Evolutionary conservation across 2,113 vertebrate genomes (phyloP).

Genomic region (Leucopsar rothschildi): DNA sequence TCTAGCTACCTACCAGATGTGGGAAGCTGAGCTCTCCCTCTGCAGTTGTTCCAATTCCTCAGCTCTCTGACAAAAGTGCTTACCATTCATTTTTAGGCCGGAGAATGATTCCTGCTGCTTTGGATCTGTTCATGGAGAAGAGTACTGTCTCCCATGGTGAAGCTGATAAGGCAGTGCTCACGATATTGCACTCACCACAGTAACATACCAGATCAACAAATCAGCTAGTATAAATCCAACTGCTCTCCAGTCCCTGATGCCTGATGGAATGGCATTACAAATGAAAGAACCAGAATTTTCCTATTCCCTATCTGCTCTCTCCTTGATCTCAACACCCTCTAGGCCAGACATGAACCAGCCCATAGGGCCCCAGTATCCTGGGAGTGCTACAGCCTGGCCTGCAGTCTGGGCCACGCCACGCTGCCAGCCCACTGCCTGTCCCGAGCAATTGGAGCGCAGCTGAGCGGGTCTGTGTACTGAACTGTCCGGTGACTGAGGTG

Average conservation of each 20-base stretch:
- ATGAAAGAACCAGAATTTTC: background rate
- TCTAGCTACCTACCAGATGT: background rate
- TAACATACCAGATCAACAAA: background rate
- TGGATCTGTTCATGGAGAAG: background rate
- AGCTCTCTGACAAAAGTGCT: background rate
- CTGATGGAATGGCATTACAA: background rate
- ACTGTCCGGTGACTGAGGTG: fast-evolving
- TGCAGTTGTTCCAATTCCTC: background rate
- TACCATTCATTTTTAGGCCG: background rate
- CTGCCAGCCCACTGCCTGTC: background rate
- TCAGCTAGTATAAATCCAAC: background rate
- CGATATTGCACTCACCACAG: background rate
- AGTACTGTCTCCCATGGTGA: background rate
- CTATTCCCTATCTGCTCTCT: background rate
- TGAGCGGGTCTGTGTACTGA: fast-evolving
- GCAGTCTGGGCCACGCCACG: fast-evolving
- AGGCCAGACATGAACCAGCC: background rate
- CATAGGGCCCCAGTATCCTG: fast-evolving
- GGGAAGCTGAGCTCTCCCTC: background rate
- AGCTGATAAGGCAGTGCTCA: background rate
- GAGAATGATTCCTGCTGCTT: background rate
- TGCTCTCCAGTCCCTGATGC: background rate
- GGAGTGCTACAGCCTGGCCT: background rate
- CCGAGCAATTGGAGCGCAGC: fast-evolving
- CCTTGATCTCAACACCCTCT: background rate